A percentile compares a stretch with the other conserved stretches of the same genome.
phyloP scores from a whole-genome alignment of 30 jellyfish, hydroid and myxozoan species.

The Catostylus mosaicus region DNA sequence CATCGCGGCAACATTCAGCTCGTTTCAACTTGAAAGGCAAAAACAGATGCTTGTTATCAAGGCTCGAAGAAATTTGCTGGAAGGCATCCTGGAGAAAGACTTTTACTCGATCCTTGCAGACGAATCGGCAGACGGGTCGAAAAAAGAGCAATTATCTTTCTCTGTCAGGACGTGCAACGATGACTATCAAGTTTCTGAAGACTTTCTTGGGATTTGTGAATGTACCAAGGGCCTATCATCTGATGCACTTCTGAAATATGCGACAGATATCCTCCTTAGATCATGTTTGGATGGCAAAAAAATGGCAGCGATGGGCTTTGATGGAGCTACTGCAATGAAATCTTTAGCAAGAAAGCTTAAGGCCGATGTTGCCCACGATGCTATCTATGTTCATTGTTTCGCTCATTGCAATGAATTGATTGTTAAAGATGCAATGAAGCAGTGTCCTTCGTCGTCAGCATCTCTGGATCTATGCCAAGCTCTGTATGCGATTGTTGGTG shows the following conservation, averaged over 20 bases:
- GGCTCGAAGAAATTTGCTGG: conserved; percentile 39
- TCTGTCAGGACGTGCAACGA: conserved; percentile 58
- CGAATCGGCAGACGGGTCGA: conserved; percentile 55
- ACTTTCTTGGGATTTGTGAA: conserved; percentile 46
- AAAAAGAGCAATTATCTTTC: conserved; percentile 54
- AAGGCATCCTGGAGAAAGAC: conserved; percentile 30
- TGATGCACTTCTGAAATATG: conserved; percentile 56
- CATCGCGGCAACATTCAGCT: conserved; percentile 32
- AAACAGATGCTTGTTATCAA: conserved; percentile 36
- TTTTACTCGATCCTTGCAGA: conserved; percentile 48
- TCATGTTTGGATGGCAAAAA: conserved; percentile 38
- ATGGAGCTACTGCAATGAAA: conserved; percentile 65
- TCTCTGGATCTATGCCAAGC: conserved; percentile 56
- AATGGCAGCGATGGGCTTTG: conserved; percentile 60
- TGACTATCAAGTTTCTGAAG: conserved; percentile 50
- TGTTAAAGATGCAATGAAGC: conserved; percentile 43
- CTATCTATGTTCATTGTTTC: conserved; percentile 48
- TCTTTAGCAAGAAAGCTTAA: conserved; percentile 33
- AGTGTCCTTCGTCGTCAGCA: conserved; percentile 10
- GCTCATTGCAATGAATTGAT: conserved; percentile 59
- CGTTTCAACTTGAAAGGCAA: conserved; percentile 46
- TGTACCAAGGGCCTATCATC: conserved; percentile 63
- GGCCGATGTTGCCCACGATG: conserved; percentile 49
- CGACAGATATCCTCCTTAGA: conserved; percentile 50
- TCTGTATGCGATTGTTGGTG: conserved; percentile 47